These are phyloP conservation scores for Plebejus anna DNA, from an alignment of 2,888 invertebrate species.

Conservation along the genomic window DNA sequence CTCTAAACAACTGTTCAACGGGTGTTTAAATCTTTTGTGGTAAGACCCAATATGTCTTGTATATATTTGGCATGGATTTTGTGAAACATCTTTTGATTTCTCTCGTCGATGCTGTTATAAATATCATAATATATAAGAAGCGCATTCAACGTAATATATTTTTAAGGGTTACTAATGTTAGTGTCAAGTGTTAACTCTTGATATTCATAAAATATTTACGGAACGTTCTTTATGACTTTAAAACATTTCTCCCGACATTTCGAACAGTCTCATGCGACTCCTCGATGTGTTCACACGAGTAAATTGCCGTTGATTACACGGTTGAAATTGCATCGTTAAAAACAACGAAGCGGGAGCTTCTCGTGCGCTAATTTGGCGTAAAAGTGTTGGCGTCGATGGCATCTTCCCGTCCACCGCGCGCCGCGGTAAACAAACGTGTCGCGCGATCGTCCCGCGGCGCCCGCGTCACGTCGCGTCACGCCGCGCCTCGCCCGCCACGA, in stretches of 20 bases:
- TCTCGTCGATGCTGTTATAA: too few relatives aligned
- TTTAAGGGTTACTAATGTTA: neutral
- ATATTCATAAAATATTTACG: neutral
- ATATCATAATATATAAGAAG: too few relatives aligned
- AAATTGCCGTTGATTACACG: slow-evolving; percentile 29
- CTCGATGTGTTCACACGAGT: slow-evolving; percentile 24
- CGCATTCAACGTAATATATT: neutral
- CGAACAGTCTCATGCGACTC: slow-evolving; percentile 17
- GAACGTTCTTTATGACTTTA: neutral
- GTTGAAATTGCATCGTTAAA: slow-evolving; percentile 38
- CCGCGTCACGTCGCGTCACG: slow-evolving; percentile 34
- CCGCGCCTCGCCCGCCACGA: slow-evolving; percentile 55
- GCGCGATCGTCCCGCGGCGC: slow-evolving; percentile 63
- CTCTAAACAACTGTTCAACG: too few relatives aligned
- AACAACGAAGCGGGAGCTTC: slow-evolving; percentile 43
- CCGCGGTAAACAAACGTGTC: slow-evolving; percentile 79
- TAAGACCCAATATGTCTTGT: too few relatives aligned
- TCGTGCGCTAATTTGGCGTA: slow-evolving; percentile 70
- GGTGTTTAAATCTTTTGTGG: too few relatives aligned
- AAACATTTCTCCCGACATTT: neutral
- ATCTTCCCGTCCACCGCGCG: slow-evolving; percentile 78
- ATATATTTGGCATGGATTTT: too few relatives aligned
- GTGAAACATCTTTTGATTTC: too few relatives aligned
- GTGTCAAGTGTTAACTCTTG: neutral
- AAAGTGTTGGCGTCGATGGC: slow-evolving; percentile 68